phyloP scores from a whole-genome alignment of 2,888 invertebrate genomes.

The Cosmia trapezina region DNA sequence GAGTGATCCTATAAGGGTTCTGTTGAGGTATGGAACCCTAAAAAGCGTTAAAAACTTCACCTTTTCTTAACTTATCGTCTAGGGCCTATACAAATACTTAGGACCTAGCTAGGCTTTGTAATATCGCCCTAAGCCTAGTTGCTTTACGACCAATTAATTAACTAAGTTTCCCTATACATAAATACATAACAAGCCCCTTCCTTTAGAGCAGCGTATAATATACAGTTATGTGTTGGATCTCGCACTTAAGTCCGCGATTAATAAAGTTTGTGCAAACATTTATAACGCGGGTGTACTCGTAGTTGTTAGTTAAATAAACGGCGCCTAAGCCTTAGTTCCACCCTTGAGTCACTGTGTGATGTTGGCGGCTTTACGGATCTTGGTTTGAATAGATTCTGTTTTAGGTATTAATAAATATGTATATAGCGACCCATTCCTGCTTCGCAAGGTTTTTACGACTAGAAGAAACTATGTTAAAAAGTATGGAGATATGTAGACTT shows the following conservation, averaged over 20 bases:
- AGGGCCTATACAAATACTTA: background rate
- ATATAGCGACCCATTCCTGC: no score
- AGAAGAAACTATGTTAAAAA: no score
- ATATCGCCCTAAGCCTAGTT: background rate
- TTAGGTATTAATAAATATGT: no score
- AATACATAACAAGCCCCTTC: conserved; percentile 11
- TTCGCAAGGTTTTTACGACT: no score
- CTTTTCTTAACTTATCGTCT: background rate
- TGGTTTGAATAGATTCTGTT: no score
- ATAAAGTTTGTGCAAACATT: conserved; percentile 66
- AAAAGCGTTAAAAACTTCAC: background rate
- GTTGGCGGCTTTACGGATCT: conserved; percentile 10
- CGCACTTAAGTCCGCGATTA: conserved; percentile 61
- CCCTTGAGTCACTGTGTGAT: conserved; percentile 31
- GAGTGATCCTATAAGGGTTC: no score
- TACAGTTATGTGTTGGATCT: conserved; percentile 58
- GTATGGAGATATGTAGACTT: no score
- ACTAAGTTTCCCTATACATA: conserved; percentile 21
- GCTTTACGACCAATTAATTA: conserved; percentile 1
- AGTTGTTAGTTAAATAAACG: conserved; percentile 59
- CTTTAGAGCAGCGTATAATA: conserved; percentile 41
- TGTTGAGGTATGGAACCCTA: no score
- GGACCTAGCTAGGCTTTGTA: background rate
- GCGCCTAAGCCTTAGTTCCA: conserved; percentile 35
- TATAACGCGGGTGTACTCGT: conserved; percentile 53